These are phyloP conservation scores for Clitarchus hookeri DNA, from an alignment of 2,888 invertebrate species.

Conservation along the genomic window DNA sequence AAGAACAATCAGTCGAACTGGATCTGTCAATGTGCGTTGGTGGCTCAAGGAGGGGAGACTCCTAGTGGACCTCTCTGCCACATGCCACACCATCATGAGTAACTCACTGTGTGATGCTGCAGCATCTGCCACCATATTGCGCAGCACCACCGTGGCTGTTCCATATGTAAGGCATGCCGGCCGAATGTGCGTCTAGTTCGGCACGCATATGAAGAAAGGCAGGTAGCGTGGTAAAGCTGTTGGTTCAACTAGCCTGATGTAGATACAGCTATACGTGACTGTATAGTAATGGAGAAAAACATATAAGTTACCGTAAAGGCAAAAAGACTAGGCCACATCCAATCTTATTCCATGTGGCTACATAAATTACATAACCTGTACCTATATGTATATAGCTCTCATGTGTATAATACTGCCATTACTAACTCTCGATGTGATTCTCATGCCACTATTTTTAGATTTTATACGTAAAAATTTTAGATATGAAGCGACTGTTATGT, in stretches of 20 bases:
- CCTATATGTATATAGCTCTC: neutral
- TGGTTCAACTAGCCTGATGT: neutral
- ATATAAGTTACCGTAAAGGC: neutral
- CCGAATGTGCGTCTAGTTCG: neutral
- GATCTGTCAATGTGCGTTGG: conserved; percentile 16
- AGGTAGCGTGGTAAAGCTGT: neutral
- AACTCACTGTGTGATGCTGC: neutral
- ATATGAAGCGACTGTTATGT: neutral
- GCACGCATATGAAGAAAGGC: neutral
- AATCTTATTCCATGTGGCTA: neutral
- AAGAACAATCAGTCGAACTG: conserved; percentile 15
- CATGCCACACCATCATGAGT: neutral
- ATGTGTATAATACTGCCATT: neutral
- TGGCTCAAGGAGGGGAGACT: neutral
- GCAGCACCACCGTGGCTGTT: neutral
- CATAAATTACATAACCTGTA: neutral
- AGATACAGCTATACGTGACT: neutral
- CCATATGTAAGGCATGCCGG: too few species aligned
- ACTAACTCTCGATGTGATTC: neutral
- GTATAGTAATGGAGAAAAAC: neutral
- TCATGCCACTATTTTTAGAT: neutral
- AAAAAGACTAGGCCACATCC: neutral
- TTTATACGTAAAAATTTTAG: neutral
- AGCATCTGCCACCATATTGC: neutral
- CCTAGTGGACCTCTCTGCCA: neutral